Percentiles rank a stretch among this genome's conserved stretches.
phyloP scores from a whole-genome alignment of 2,888 invertebrate genomes.

The Heliothis peltigera region DNA sequence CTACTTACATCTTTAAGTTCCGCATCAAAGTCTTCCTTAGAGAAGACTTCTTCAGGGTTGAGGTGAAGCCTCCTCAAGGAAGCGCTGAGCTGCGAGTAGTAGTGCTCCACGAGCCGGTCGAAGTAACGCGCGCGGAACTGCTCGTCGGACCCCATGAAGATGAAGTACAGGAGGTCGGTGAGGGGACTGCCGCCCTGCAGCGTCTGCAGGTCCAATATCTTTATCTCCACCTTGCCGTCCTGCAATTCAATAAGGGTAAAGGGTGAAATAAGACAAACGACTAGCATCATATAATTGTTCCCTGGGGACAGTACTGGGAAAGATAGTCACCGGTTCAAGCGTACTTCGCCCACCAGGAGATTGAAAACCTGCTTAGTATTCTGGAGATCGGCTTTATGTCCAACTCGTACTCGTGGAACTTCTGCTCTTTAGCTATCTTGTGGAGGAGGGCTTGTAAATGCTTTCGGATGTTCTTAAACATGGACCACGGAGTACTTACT shows the following conservation, averaged over 20 bases:
- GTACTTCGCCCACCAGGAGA: too few species aligned
- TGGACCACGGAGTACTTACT: too few species aligned
- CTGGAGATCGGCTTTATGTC: conserved; percentile 58
- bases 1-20: conserved; percentile 71
- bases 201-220: conserved; percentile 78
- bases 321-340: too few species aligned
- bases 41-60: conserved; percentile 68
- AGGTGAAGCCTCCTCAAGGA: conserved; percentile 66
- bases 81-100: conserved; percentile 65
- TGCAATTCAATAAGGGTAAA: conserved; percentile 5
- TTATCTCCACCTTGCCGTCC: conserved; percentile 63
- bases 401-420: conserved; percentile 53
- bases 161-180: conserved; percentile 77
- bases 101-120: conserved; percentile 63
- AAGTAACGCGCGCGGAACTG: conserved; percentile 71
- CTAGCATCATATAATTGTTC: too few species aligned
- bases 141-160: conserved; percentile 76
- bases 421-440: conserved; percentile 57
- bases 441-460: conserved; percentile 39
- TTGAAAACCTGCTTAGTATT: too few species aligned
- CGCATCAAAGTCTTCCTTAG: conserved; percentile 70
- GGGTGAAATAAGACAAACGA: too few species aligned
- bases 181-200: conserved; percentile 71
- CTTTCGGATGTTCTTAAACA: conserved; percentile 13
- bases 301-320: too few species aligned